Conservation (phyloP, 2,888 invertebrate genomes). For the Prenolepis imparis region DNA sequence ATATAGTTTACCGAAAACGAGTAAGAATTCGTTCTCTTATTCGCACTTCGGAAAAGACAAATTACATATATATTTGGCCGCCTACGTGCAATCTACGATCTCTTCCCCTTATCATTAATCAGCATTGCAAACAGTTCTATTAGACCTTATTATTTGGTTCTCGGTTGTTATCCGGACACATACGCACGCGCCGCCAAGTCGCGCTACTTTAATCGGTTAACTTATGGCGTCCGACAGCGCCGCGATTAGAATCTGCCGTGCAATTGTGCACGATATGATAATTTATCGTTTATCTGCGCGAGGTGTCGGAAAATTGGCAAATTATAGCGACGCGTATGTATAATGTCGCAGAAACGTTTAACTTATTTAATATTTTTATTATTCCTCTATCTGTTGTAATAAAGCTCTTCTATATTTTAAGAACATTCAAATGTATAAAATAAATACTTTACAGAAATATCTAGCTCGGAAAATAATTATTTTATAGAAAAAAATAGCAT, state of each 20-base stretch:
- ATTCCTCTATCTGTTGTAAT: not conserved
- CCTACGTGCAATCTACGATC: conserved; percentile 69
- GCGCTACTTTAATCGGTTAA: conserved; percentile 65
- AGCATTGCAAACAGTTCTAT: conserved; percentile 77
- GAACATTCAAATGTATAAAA: not conserved
- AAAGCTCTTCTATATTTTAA: not conserved
- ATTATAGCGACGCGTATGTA: conserved; percentile 17
- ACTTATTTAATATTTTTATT: not conserved
- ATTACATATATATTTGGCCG: not conserved
- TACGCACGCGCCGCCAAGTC: not conserved
- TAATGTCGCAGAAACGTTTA: not conserved
- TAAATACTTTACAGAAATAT: too few species aligned
- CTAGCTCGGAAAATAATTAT: not conserved
- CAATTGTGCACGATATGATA: conserved; percentile 47
- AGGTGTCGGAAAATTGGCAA: conserved; percentile 49
- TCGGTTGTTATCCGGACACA: conserved; percentile 45
- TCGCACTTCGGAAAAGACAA: not conserved
- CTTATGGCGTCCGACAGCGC: conserved; percentile 72
- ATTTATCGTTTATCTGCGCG: conserved; percentile 61
- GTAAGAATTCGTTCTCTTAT: too few species aligned
- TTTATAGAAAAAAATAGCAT: not conserved
- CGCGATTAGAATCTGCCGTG: conserved; percentile 62
- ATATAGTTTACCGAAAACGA: too few species aligned
- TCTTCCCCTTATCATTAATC: conserved; percentile 73
- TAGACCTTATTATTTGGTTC: conserved; percentile 63